phyloP scores from a whole-genome alignment of 2,888 invertebrate genomes.

The Hoplodrina blanda region DNA sequence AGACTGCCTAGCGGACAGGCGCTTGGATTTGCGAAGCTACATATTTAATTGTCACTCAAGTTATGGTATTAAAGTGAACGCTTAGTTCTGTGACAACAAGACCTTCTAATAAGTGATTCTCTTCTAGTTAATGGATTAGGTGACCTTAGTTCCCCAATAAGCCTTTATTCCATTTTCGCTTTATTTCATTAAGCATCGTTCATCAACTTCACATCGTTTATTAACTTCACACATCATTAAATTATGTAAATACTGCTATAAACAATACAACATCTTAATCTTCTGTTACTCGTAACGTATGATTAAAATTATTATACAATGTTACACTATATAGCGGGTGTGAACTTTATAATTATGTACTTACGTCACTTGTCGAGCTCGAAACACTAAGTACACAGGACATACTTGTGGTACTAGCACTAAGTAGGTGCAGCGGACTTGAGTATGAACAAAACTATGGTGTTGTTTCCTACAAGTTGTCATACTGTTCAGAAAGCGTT shows the following conservation, averaged over 20 bases:
- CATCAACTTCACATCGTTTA: too few relatives aligned
- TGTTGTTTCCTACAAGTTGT: slow-evolving; percentile 44
- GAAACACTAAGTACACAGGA: slow-evolving; percentile 41
- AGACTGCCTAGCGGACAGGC: slow-evolving; percentile 74
- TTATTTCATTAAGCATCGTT: too few relatives aligned
- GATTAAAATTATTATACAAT: slow-evolving; percentile 19
- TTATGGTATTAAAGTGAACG: slow-evolving; percentile 52
- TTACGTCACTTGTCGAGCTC: slow-evolving; percentile 26
- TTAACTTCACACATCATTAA: too few relatives aligned
- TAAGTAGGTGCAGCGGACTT: slow-evolving; percentile 38
- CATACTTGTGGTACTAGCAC: slow-evolving; percentile 24
- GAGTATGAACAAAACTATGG: slow-evolving; percentile 41
- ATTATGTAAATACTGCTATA: background rate
- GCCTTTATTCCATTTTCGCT: too few relatives aligned
- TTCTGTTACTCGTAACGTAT: slow-evolving; percentile 10
- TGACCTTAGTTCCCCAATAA: too few relatives aligned
- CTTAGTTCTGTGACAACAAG: background rate
- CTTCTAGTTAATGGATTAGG: too few relatives aligned
- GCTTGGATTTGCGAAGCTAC: slow-evolving; percentile 73
- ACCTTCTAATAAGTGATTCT: too few relatives aligned
- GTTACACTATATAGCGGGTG: slow-evolving; percentile 11
- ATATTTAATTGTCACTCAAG: slow-evolving; percentile 80
- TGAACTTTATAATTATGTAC: slow-evolving; percentile 19
- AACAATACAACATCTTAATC: background rate
- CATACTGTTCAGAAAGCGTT: slow-evolving; percentile 38